phyloP scores from a whole-genome alignment of 2,113 vertebrate species.

The Trogon surrucura region DNA sequence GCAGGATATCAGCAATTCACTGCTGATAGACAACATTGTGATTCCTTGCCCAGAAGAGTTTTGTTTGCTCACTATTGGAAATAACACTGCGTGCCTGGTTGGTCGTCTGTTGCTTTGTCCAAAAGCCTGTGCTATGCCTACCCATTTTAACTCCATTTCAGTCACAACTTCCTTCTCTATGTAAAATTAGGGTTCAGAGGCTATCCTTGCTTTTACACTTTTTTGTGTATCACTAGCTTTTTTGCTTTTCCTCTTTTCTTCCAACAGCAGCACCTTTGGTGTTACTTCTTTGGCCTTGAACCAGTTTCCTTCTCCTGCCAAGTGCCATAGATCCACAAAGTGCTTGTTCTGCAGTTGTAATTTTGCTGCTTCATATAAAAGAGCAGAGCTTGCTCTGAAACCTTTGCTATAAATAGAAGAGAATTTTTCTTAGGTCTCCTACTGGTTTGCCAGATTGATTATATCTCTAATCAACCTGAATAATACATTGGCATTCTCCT shows the following conservation, averaged over 20 bases:
- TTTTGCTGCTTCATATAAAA: constrained; percentile 73
- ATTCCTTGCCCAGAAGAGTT: not conserved
- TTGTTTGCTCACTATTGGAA: not conserved
- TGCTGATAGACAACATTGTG: not conserved
- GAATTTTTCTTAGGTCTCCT: constrained; percentile 64
- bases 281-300: constrained; percentile 71
- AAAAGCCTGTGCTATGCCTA: not conserved
- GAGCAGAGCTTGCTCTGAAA: constrained; percentile 57
- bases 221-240: constrained; percentile 2
- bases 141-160: not conserved
- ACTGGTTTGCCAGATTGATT: constrained; percentile 68
- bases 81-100: not conserved
- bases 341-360: constrained; percentile 74
- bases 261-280: constrained; percentile 5
- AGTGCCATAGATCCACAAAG: constrained; percentile 65
- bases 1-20: not conserved
- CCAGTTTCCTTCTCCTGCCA: constrained; percentile 63
- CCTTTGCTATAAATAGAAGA: constrained; percentile 73
- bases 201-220: not conserved
- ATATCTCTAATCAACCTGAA: constrained; percentile 65
- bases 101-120: not conserved
- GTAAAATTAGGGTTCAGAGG: constrained; percentile 19
- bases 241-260: not conserved
- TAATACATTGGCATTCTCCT: constrained; percentile 43
- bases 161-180: not conserved